These are phyloP conservation scores for Himalopsyche anomala DNA, from an alignment of 2,888 invertebrate species.

Conservation along the genomic window DNA sequence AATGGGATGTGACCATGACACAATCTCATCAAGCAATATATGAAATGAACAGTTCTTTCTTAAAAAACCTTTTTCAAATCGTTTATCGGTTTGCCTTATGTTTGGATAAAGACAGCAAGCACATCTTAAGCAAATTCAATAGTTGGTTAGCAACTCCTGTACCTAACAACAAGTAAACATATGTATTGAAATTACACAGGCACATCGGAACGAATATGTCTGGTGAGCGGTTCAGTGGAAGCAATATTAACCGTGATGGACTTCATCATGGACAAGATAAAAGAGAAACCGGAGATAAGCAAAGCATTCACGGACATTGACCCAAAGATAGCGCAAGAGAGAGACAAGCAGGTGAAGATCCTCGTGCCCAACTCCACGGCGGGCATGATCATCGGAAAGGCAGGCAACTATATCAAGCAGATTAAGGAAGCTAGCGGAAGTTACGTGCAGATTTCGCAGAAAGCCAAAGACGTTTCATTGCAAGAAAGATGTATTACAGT, in stretches of 20 bases:
- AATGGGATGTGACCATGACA: too few relatives aligned
- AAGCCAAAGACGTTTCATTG: constrained; percentile 94
- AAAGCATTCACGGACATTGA: constrained; percentile 89
- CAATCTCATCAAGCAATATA: too few relatives aligned
- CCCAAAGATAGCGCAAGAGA: constrained; percentile 89
- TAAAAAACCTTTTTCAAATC: too few relatives aligned
- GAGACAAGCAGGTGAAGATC: constrained; percentile 97
- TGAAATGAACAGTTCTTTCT: too few relatives aligned
- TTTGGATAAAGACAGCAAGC: too few relatives aligned
- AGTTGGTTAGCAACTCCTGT: too few relatives aligned
- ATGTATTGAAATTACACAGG: constrained; percentile 75
- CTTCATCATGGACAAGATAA: constrained; percentile 96
- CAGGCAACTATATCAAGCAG: constrained; percentile 96
- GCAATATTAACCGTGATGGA: constrained; percentile 94
- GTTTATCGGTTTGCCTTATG: neutral
- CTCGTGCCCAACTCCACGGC: constrained; percentile 97
- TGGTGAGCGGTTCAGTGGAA: constrained; percentile 93
- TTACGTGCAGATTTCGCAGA: constrained; percentile 97
- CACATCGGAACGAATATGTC: constrained; percentile 94
- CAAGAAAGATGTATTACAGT: constrained; percentile 97
- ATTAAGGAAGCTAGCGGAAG: constrained; percentile 96
- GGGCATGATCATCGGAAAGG: constrained; percentile 98
- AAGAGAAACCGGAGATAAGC: constrained; percentile 94
- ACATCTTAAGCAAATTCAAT: too few relatives aligned
- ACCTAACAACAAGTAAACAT: too few relatives aligned